These are phyloP conservation scores for Gavialis gangeticus DNA, from an alignment of 2,113 vertebrate species.

Conservation along the genomic window DNA sequence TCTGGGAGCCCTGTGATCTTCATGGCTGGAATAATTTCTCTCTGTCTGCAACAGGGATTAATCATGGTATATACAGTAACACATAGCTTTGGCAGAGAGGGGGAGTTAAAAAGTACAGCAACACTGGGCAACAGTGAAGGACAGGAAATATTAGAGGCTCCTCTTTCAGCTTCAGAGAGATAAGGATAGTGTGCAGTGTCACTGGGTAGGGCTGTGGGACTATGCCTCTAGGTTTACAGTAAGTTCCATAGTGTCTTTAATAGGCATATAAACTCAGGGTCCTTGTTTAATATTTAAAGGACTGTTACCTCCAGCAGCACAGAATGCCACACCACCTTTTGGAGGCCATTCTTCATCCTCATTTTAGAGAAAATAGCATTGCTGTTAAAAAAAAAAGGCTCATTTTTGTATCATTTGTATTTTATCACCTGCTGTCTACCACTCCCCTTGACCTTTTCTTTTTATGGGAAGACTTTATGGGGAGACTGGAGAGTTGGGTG, in stretches of 20 bases:
- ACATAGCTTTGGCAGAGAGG: background rate
- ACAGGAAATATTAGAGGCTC: background rate
- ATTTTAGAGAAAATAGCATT: background rate
- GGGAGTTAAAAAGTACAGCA: background rate
- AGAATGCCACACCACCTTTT: background rate
- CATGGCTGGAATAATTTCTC: background rate
- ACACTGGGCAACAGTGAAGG: background rate
- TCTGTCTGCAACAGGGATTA: background rate
- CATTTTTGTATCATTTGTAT: background rate
- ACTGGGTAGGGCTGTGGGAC: background rate
- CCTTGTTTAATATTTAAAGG: background rate
- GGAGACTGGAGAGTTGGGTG: background rate
- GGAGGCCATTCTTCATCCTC: background rate
- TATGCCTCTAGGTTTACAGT: background rate
- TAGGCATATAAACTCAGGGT: accelerated
- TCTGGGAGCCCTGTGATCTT: too few relatives aligned
- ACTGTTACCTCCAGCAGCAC: background rate
- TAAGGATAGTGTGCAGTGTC: background rate
- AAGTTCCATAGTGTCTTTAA: background rate
- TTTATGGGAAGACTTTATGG: background rate
- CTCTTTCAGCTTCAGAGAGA: background rate
- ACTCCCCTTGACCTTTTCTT: background rate
- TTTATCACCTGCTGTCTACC: background rate
- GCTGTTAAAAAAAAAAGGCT: background rate
- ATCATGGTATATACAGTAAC: background rate